These are phyloP conservation scores for Dipodomys stephensi DNA, from an alignment of 2,113 vertebrate genomes.

Conservation along the genomic window DNA sequence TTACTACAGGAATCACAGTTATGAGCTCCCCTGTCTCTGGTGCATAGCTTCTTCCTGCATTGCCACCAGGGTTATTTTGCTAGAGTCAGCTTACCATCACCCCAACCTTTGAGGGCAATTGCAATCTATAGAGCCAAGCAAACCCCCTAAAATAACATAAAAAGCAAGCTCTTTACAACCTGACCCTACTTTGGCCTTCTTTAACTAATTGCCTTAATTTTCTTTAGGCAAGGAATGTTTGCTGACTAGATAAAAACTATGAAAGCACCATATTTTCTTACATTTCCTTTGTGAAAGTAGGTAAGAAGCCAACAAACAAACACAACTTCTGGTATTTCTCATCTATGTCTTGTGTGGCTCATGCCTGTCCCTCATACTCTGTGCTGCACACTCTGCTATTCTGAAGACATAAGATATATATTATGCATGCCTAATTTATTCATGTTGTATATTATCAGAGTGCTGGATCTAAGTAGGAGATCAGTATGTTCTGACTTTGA, in stretches of 20 bases:
- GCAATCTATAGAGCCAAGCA: neutral
- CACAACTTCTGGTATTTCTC: neutral
- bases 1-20: neutral
- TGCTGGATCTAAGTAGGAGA: neutral
- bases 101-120: neutral
- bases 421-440: neutral
- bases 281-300: neutral
- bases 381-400: neutral
- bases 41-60: neutral
- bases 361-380: neutral
- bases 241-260: slow-evolving; percentile 34
- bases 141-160: neutral
- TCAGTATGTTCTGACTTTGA: neutral
- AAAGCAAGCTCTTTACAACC: neutral
- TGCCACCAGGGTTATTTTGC: neutral
- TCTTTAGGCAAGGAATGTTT: neutral
- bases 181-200: neutral
- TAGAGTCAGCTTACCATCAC: neutral
- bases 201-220: slow-evolving; percentile 22
- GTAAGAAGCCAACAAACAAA: neutral
- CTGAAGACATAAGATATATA: neutral
- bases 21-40: neutral
- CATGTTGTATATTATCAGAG: neutral
- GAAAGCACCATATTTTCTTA: neutral
- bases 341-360: neutral